Conservation (phyloP, 2,797 vertebrate species). For the Orientallactaga sibirica region DNA sequence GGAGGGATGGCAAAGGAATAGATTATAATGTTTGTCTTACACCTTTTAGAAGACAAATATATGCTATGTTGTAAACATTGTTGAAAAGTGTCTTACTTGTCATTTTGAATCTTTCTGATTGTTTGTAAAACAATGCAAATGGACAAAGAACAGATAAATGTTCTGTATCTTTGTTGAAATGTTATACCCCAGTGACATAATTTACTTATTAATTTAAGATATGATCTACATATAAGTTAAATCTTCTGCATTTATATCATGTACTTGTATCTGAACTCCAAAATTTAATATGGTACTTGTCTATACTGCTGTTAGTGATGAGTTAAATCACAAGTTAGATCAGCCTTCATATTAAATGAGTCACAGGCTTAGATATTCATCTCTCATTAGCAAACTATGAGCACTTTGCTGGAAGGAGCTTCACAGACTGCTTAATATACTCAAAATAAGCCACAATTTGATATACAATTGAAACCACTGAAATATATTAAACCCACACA, state of each 20-base stretch:
- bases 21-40: neutral
- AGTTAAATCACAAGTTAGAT: conserved; percentile 73
- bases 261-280: conserved; percentile 68
- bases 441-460: conserved; percentile 52
- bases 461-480: neutral
- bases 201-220: conserved; percentile 60
- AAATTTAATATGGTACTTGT: conserved; percentile 77
- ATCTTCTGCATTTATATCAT: conserved; percentile 40
- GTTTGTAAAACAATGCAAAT: conserved; percentile 24
- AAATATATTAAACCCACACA: neutral
- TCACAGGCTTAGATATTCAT: neutral
- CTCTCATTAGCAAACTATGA: conserved; percentile 55
- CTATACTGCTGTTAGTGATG: conserved; percentile 76
- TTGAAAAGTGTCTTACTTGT: neutral
- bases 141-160: neutral
- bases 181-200: conserved; percentile 64
- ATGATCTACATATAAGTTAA: conserved; percentile 31
- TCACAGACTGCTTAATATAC: neutral
- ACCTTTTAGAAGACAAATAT: neutral
- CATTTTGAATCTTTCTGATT: neutral
- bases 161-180: conserved; percentile 48
- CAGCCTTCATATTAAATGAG: conserved; percentile 62
- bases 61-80: neutral
- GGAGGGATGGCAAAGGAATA: neutral
- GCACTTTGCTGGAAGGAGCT: conserved; percentile 61